Conservation (phyloP, 2,888 invertebrate genomes). For the Eupithecia tripunctaria region DNA sequence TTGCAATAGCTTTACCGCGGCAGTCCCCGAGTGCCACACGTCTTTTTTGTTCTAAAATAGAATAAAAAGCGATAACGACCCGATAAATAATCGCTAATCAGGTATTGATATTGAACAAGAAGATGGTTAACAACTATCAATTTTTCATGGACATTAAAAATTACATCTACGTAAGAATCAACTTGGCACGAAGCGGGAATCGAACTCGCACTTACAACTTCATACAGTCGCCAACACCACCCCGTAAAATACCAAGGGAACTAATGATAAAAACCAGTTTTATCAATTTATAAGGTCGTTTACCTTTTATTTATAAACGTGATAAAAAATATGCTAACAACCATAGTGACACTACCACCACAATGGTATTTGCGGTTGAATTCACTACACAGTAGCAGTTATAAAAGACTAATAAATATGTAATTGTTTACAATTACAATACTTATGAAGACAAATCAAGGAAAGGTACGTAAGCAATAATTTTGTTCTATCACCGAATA, state of each 20-base stretch:
- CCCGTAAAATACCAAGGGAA: background rate
- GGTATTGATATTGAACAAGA: too few relatives aligned
- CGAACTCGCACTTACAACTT: background rate
- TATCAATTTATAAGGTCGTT: conserved; percentile 1
- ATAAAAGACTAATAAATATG: background rate
- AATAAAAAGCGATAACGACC: too few relatives aligned
- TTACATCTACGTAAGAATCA: background rate
- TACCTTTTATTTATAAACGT: background rate
- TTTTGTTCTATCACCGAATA: too few relatives aligned
- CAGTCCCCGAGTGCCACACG: too few relatives aligned
- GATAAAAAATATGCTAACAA: conserved; percentile 8
- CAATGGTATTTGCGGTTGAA: background rate
- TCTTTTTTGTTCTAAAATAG: too few relatives aligned
- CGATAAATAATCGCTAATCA: too few relatives aligned
- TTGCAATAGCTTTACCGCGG: too few relatives aligned
- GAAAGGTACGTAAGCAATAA: too few relatives aligned
- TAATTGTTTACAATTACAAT: too few relatives aligned
- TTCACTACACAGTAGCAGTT: background rate
- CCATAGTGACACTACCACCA: background rate
- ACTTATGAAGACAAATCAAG: too few relatives aligned
- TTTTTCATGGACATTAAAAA: background rate
- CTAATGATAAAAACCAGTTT: background rate
- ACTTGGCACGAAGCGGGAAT: background rate
- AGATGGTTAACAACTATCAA: too few relatives aligned
- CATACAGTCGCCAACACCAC: background rate